Evolutionary conservation across 2,888 invertebrate species (phyloP), one percentile per base, ranked within the genome.

Genomic region (Drosophila vallismaia): DNA sequence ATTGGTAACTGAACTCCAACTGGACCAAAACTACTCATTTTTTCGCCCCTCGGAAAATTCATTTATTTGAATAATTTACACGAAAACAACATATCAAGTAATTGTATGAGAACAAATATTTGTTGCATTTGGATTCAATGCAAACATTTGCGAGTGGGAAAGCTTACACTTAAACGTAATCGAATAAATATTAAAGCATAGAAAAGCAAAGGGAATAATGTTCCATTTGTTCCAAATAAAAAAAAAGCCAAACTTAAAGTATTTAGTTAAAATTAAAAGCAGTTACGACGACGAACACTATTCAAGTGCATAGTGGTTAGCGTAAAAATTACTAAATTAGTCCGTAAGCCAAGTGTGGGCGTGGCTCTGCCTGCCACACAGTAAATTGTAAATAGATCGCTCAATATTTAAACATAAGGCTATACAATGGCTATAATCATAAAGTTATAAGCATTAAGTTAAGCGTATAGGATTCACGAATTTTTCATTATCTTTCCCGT

Each of bases 301-400:
- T 19, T 19, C 19, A 10, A 52, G 36, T 36, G 36, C n/a, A 12
- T 36, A 36, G 54, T 71, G 60, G 73, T 79, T 85, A 82, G 88
- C 87, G 88, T 88, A 87, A 84, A 70, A 73, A 69, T 74, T 76
- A 88, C 87, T 88, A 88, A 88, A 88, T 88, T 88, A 88, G 80
- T 14, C 0, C 3, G 45, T 88, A 87, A 85, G 86, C 44, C 12
- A 56, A 36, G 63, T 68, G 62, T 75, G 70, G 74, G 69, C 73
- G 72, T 75, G 75, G 75, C 60, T 46, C 46, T 59, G 71, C 67
- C 51, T 58, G 76, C 68, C 76, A 42, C 69, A 64, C 50, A 50
- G 3, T 10, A 42, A 33, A 49, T 19, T 59, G 49, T 56, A 72
- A 42, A 57, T 60, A 69, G 2, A 54, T 50, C 44, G 14, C 45